Evolutionary conservation across 2,888 invertebrate genomes (phyloP).

Genomic region (Mycogona germanica): DNA sequence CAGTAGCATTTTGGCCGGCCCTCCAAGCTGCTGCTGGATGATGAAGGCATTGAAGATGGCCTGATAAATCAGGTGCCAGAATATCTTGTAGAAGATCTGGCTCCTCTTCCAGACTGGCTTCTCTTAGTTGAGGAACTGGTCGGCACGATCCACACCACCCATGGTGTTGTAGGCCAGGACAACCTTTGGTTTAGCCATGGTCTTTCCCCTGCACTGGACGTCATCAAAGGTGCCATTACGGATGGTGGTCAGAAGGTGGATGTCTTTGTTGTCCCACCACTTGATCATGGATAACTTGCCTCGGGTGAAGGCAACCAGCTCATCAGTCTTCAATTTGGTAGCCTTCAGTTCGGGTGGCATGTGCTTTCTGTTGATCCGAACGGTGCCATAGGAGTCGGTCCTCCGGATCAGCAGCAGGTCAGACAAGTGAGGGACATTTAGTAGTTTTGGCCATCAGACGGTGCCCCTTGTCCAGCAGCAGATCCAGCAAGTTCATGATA

Average conservation of each 20-base stretch:
- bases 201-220: background rate
- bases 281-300: constrained; percentile 10
- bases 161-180: constrained; percentile 11
- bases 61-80: background rate
- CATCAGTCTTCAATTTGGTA: constrained; percentile 19
- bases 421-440: background rate
- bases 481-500: no score
- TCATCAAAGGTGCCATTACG: background rate
- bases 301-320: constrained; percentile 10
- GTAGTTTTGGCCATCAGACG: no score
- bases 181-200: constrained; percentile 4
- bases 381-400: constrained; percentile 23
- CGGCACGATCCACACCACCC: constrained; percentile 12
- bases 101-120: background rate
- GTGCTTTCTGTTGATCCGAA: constrained; percentile 20
- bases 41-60: no score
- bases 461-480: no score
- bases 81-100: constrained; percentile 4
- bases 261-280: constrained; percentile 17
- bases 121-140: background rate
- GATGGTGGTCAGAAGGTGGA: constrained; percentile 6
- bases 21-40: no score
- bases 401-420: constrained; percentile 13
- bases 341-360: constrained; percentile 15
- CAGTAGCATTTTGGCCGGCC: no score